A percentile compares a stretch with the other conserved stretches of the same genome.
These are phyloP conservation scores for Peribatodes rhomboidaria DNA, from an alignment of 2,888 invertebrate genomes.

Conservation along the genomic window DNA sequence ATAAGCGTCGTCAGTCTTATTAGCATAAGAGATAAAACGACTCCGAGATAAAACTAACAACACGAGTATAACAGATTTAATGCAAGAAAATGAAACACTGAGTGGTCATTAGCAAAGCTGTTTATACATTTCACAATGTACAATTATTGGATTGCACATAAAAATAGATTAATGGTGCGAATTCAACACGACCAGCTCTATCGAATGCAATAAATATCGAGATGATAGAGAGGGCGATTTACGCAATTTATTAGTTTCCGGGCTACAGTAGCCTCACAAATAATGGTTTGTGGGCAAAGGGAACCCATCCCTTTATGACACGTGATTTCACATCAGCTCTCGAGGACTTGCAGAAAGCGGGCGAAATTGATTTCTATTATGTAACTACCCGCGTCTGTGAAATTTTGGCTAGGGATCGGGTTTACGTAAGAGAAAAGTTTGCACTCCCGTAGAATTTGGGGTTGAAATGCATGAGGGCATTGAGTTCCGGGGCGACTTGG, in stretches of 20 bases:
- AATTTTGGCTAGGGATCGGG: constrained; percentile 2
- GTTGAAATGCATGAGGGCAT: constrained; percentile 1
- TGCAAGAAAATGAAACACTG: constrained; percentile 9
- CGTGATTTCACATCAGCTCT: constrained; percentile 37
- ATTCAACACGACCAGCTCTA: not conserved
- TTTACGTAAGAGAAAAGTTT: constrained; percentile 27
- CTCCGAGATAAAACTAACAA: constrained; percentile 18
- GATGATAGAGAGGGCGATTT: constrained; percentile 39
- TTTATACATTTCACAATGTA: constrained; percentile 13
- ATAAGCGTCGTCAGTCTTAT: constrained; percentile 22
- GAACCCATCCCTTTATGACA: constrained; percentile 39
- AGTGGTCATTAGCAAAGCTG: constrained; percentile 16
- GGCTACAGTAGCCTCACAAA: constrained; percentile 30
- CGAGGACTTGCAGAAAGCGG: constrained; percentile 5
- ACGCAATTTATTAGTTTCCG: constrained; percentile 44
- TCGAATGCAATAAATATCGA: constrained; percentile 40
- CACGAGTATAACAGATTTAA: constrained; percentile 1
- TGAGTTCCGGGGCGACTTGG: no score
- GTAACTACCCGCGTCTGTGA: constrained; percentile 4
- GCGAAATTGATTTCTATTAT: constrained; percentile 23
- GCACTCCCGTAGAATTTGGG: constrained; percentile 12
- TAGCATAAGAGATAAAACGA: constrained; percentile 24
- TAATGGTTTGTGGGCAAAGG: constrained; percentile 42
- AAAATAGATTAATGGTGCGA: not conserved
- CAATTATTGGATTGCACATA: not conserved